Evolutionary conservation across 2,797 vertebrate species (phyloP).

Genomic region (Phrynocephalus forsythii): DNA sequence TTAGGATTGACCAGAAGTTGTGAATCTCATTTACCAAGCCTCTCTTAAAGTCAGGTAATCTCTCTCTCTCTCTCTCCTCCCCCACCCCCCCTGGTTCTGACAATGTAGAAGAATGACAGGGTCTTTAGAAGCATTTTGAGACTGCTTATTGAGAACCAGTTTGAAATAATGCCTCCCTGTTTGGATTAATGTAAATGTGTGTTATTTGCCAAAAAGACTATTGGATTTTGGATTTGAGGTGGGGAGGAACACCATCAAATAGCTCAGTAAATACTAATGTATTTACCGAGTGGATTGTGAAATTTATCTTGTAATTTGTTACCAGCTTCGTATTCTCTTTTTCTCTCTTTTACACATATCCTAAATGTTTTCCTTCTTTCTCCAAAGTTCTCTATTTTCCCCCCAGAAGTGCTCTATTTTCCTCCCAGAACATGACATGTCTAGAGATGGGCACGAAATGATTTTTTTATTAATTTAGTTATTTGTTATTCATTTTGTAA

Average conservation of each 20-base stretch:
- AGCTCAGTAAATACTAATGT: slow-evolving; percentile 73
- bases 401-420: too few relatives aligned
- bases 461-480: too few relatives aligned
- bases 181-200: slow-evolving; percentile 56
- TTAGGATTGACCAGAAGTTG: slow-evolving; percentile 47
- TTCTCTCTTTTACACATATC: slow-evolving; percentile 54
- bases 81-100: slow-evolving; percentile 1
- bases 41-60: slow-evolving; percentile 68
- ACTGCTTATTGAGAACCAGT: slow-evolving; percentile 28
- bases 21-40: slow-evolving; percentile 64
- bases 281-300: slow-evolving; percentile 70
- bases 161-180: slow-evolving; percentile 24
- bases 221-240: slow-evolving; percentile 50
- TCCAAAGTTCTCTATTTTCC: too few relatives aligned
- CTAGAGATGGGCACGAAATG: too few relatives aligned
- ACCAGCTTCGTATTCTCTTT: slow-evolving; percentile 66
- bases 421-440: too few relatives aligned
- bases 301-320: slow-evolving; percentile 73
- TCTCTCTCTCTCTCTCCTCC: background rate
- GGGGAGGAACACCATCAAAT: background rate
- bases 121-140: slow-evolving; percentile 52
- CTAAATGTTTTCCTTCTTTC: background rate
- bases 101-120: slow-evolving; percentile 62
- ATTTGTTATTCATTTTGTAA: too few relatives aligned
- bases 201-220: slow-evolving; percentile 67